These are phyloP conservation scores for Biston betularia DNA, from an alignment of 2,888 invertebrate genomes.

Conservation along the genomic window DNA sequence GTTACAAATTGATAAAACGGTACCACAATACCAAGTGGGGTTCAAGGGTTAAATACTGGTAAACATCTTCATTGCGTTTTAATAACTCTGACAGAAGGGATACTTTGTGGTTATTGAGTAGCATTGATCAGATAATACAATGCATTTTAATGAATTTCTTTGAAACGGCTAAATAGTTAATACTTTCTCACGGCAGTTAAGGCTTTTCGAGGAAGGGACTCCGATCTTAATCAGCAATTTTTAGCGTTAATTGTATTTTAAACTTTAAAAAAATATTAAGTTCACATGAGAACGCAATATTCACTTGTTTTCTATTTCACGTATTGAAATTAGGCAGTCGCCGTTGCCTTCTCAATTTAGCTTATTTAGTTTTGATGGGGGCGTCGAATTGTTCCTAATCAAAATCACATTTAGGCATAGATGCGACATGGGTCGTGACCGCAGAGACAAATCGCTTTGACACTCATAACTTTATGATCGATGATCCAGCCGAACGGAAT, in stretches of 20 bases:
- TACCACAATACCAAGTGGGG: conserved; percentile 45
- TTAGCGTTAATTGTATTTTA: conserved; percentile 34
- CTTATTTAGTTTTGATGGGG: conserved; percentile 72
- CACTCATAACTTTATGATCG: conserved; percentile 28
- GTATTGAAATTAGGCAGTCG: conserved; percentile 24
- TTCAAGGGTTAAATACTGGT: conserved; percentile 79
- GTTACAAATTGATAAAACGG: conserved; percentile 71
- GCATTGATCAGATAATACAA: conserved; percentile 57
- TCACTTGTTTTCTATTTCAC: conserved; percentile 23
- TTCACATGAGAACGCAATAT: conserved; percentile 31
- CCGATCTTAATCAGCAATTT: conserved; percentile 44
- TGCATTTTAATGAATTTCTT: conserved; percentile 61
- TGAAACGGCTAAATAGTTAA: conserved; percentile 43
- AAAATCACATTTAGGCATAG: conserved; percentile 76
- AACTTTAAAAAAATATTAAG: conserved; percentile 13
- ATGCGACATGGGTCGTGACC: conserved; percentile 43
- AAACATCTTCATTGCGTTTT: conserved; percentile 78
- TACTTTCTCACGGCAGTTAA: conserved; percentile 67
- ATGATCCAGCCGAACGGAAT: conserved; percentile 35
- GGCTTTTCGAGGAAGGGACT: conserved; percentile 49
- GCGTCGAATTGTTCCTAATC: conserved; percentile 77
- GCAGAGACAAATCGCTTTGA: conserved; percentile 32
- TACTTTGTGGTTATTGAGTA: conserved; percentile 55
- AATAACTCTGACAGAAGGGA: conserved; percentile 69
- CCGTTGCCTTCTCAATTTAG: conserved; percentile 61